These are phyloP conservation scores for Drosophila falleni DNA, from an alignment of 2,888 invertebrate species.

Conservation along the genomic window DNA sequence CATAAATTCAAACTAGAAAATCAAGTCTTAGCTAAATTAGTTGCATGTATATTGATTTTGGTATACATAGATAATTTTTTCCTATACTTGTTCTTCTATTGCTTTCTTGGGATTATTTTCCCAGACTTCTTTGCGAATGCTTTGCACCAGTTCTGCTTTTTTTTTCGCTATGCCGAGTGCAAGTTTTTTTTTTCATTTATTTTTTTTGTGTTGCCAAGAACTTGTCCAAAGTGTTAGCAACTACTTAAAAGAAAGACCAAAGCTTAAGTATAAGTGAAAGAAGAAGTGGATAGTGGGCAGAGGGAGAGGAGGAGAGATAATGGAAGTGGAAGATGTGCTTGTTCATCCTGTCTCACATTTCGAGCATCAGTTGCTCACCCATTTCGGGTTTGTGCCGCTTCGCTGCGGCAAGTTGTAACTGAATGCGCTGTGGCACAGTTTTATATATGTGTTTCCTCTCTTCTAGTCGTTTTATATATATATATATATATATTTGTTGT, in stretches of 20 bases:
- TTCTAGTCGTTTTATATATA: background rate
- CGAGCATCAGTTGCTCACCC: conserved; percentile 34
- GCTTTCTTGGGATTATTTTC: conserved; percentile 3
- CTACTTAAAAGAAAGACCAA: conserved; percentile 26
- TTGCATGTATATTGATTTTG: background rate
- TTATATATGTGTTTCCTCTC: background rate
- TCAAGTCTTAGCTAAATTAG: background rate
- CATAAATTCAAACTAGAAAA: background rate
- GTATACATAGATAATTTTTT: background rate
- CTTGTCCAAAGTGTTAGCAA: conserved; percentile 36
- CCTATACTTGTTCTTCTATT: background rate
- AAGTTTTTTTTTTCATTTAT: conserved; percentile 4
- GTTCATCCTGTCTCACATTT: conserved; percentile 48
- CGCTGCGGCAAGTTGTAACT: conserved; percentile 61
- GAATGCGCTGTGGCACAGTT: conserved; percentile 63
- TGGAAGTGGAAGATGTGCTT: conserved; percentile 13
- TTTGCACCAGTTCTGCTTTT: background rate
- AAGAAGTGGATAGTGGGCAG: background rate
- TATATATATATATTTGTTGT: background rate
- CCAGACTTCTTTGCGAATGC: conserved; percentile 4
- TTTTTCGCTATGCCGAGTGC: conserved; percentile 6
- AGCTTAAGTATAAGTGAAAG: conserved; percentile 11
- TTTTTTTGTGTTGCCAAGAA: conserved; percentile 28
- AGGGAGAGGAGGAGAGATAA: background rate
- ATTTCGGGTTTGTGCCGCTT: conserved; percentile 68